Evolutionary conservation across 35 echinoderm and acorn worm genomes (phyloP).

Genomic region (Amphiura filiformis): DNA sequence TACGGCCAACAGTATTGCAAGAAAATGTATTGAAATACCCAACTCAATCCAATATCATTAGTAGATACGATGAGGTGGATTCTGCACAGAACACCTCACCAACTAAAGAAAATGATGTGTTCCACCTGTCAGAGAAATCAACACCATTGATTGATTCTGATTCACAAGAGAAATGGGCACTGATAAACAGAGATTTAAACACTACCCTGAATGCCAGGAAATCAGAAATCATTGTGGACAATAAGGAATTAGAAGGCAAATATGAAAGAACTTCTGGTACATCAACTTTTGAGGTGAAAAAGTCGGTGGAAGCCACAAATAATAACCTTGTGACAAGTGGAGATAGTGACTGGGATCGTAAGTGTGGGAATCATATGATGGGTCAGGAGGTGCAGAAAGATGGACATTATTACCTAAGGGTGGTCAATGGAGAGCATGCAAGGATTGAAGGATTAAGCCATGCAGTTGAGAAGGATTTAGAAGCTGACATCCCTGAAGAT

Average conservation of each 20-base stretch:
- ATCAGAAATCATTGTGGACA: neutral
- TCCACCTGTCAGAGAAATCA: neutral
- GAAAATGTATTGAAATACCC: conserved; percentile 5
- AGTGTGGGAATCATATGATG: neutral
- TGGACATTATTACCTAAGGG: conserved; percentile 71
- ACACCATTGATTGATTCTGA: neutral
- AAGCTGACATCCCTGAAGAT: conserved; percentile 69
- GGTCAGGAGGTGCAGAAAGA: conserved; percentile 47
- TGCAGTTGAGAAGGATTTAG: conserved; percentile 44
- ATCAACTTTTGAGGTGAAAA: neutral
- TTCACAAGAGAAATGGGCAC: neutral
- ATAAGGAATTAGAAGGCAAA: neutral
- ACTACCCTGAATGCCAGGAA: neutral
- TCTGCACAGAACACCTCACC: neutral
- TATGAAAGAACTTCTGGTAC: neutral
- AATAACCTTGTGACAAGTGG: neutral
- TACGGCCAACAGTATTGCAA: neutral
- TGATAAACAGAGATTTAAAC: neutral
- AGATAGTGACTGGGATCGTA: neutral
- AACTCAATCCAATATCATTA: conserved; percentile 4
- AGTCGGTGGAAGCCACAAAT: neutral
- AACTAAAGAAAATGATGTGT: neutral
- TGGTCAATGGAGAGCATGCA: conserved; percentile 63
- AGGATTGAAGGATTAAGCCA: conserved; percentile 50
- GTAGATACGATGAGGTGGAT: neutral